phyloP scores from a whole-genome alignment of 2,113 vertebrate genomes.

The Trichechus manatus region DNA sequence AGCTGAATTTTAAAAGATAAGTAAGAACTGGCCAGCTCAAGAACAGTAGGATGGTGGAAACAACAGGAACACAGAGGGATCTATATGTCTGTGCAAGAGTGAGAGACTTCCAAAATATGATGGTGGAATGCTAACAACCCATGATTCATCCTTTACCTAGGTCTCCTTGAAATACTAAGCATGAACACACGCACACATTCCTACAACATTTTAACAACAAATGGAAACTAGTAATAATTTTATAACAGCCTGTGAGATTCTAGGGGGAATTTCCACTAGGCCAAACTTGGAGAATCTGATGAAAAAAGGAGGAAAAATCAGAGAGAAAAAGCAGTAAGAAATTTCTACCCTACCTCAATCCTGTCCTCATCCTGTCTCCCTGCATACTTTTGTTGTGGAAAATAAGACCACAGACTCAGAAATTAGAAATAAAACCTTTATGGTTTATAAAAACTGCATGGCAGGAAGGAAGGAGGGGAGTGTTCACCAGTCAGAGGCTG shows the following conservation, averaged over 20 bases:
- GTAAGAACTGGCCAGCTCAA: neutral
- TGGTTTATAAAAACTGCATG: neutral
- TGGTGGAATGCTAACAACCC: neutral
- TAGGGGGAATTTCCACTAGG: neutral
- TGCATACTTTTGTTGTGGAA: neutral
- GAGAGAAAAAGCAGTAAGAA: neutral
- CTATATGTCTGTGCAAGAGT: neutral
- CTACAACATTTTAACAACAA: neutral
- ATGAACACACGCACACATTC: neutral
- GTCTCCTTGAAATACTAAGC: neutral
- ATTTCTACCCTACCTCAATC: neutral
- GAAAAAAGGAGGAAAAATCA: neutral
- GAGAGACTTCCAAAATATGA: neutral
- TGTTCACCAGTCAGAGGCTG: neutral
- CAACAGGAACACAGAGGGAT: too few relatives aligned
- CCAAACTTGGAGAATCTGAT: neutral
- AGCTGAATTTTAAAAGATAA: neutral
- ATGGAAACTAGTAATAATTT: neutral
- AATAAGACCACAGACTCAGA: neutral
- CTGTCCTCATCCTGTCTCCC: neutral
- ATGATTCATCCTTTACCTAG: neutral
- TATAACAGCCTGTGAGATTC: neutral
- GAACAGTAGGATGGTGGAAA: neutral
- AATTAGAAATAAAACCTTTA: neutral
- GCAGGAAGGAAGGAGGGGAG: neutral